Base-by-base conservation (phyloP, 2,113 vertebrate genomes). In the Bettongia penicillata region DNA sequence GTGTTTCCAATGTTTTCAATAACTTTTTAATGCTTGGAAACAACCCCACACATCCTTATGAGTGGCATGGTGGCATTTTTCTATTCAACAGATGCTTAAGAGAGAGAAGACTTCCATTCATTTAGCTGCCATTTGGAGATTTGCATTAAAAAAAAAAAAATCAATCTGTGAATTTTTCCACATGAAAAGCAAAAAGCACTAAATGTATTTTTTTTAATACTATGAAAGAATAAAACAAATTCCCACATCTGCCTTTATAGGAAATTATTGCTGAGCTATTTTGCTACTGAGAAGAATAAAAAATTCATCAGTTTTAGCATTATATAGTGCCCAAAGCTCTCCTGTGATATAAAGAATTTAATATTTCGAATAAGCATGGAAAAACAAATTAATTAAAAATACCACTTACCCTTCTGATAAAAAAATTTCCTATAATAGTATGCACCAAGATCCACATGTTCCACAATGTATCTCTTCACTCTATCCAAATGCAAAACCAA, bases 361-460 rank as follows among this genome's bases (percentile, higher is more conserved):
- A 0, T 25, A 53, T 50, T 93, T 93, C 31, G 28, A 43, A 2
- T 37, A 84, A 95, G 24, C 1, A 94, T 0, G 94, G 90, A 68
- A 97, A 93, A 55, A 55, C 0, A 23, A 96, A 91, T n/a, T 22
- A 9, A 49, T 16, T 14, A n/a, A 91, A 23, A 95, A 50, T 16
- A 95, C 16, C n/a, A 96, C 99, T 98, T 98, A 99, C 99, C 99
- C 97, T 99, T 99, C 97, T 99, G 99, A 97, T 99, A 99, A 98
- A 99, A 99, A 97, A 99, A 99, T 96, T 99, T 99, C 95, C 99
- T 98, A 53, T 99, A 99, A 97, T 99, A 99, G 98, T 99, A 99
- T 89, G 99, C 99, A 51, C 99, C 99, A 2, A 99, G 99, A 96
- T 99, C 99, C 97, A 99, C 99, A 0, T 99, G 99, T 95, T 99